phyloP scores from a whole-genome alignment of 2,113 vertebrate species.

The Pionites leucogaster region DNA sequence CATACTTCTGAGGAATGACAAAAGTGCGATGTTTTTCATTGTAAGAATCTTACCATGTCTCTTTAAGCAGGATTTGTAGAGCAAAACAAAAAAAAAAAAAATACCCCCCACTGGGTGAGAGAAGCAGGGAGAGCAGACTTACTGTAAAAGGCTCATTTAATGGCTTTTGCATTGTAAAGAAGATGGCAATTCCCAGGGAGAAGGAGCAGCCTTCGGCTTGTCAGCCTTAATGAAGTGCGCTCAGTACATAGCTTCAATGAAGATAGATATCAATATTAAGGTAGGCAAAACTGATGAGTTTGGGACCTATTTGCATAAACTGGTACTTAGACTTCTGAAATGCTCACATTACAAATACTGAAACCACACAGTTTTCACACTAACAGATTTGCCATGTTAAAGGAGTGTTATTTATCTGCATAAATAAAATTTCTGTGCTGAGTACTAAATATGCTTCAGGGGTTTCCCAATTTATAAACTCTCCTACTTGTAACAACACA shows the following conservation, averaged over 20 bases:
- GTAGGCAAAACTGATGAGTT: slow-evolving; percentile 47
- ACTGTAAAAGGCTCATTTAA: slow-evolving; percentile 37
- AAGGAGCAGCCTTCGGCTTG: slow-evolving; percentile 35
- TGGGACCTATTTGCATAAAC: slow-evolving; percentile 58
- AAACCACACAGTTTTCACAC: neutral
- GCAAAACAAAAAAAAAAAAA: neutral
- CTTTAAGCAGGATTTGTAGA: slow-evolving; percentile 5
- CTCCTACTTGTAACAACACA: neutral
- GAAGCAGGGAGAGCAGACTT: neutral
- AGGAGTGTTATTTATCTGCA: slow-evolving; percentile 23
- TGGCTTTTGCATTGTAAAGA: slow-evolving; percentile 45
- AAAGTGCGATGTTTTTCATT: neutral
- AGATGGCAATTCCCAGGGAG: slow-evolving; percentile 33
- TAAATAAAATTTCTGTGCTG: slow-evolving; percentile 20
- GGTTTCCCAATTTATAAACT: slow-evolving; percentile 6
- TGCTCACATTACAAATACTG: neutral
- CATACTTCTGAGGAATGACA: neutral
- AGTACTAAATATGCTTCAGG: neutral
- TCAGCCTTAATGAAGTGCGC: slow-evolving; percentile 40
- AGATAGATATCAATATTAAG: slow-evolving; percentile 54
- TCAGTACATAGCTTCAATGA: slow-evolving; percentile 12
- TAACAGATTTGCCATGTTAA: slow-evolving; percentile 9
- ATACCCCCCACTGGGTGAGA: neutral
- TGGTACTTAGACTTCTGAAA: neutral
- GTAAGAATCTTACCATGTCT: neutral